Conservation (phyloP, 2,113 vertebrate genomes). For the Xyliphius kryptos region DNA sequence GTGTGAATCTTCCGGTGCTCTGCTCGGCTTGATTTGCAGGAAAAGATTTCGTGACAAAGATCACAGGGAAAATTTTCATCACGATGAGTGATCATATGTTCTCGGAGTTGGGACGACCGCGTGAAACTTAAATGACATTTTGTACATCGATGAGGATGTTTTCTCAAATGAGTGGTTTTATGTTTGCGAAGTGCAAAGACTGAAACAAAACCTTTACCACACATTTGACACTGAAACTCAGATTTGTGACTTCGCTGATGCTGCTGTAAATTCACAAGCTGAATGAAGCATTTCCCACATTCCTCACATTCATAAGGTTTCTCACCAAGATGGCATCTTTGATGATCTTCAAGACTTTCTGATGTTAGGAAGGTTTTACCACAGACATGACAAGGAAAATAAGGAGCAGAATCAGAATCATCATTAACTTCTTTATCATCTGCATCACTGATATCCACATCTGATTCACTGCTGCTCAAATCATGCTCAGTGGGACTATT, state of each 20-base stretch:
- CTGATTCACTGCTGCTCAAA: conserved; percentile 26
- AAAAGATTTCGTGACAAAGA: too few species aligned
- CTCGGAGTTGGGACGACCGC: too few species aligned
- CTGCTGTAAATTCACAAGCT: conserved; percentile 65
- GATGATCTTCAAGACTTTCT: conserved; percentile 69
- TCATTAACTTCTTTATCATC: conserved; percentile 41
- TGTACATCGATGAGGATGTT: too few species aligned
- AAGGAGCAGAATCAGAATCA: conserved; percentile 66
- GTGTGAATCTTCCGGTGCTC: too few species aligned
- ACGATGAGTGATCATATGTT: too few species aligned
- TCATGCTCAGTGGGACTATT: conserved; percentile 26
- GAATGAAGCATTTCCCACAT: conserved; percentile 68
- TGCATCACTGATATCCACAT: conserved; percentile 16
- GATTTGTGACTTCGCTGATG: conserved; percentile 69
- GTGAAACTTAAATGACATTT: too few species aligned
- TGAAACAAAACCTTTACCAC: conserved; percentile 66
- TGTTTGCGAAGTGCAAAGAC: too few species aligned
- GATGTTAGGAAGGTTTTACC: conserved; percentile 69
- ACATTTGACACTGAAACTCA: conserved; percentile 70
- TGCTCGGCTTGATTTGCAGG: too few species aligned
- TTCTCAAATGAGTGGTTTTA: too few species aligned
- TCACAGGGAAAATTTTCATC: too few species aligned
- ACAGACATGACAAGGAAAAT: conserved; percentile 71
- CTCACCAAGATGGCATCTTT: conserved; percentile 68
- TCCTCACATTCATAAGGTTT: conserved; percentile 70